Evolutionary conservation across 2,888 invertebrate genomes (phyloP).

Genomic region (Tipula confusa): DNA sequence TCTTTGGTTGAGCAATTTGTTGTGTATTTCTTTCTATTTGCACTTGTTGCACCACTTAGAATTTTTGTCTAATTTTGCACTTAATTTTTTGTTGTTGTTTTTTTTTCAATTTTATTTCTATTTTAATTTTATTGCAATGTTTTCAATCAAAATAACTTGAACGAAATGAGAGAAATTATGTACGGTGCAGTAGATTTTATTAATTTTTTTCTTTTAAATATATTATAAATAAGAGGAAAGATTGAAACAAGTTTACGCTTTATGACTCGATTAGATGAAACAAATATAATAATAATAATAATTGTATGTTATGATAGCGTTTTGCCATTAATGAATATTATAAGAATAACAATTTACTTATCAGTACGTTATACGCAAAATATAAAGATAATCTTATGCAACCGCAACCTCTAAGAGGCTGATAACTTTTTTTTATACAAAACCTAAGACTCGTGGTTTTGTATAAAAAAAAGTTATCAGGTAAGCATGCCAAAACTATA

Average conservation of each 20-base stretch:
- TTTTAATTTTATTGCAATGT: background rate
- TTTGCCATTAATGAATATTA: background rate
- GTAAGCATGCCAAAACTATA: too few relatives aligned
- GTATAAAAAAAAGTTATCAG: too few relatives aligned
- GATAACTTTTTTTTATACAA: too few relatives aligned
- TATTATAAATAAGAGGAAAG: background rate
- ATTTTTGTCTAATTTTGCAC: background rate
- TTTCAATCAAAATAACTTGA: conserved; percentile 12
- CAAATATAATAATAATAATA: background rate
- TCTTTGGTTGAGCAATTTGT: background rate
- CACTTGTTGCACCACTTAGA: too few relatives aligned
- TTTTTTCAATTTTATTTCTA: background rate
- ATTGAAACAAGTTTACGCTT: conserved; percentile 29
- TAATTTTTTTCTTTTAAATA: background rate
- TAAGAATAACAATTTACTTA: background rate
- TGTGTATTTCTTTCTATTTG: too few relatives aligned
- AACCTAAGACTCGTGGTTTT: too few relatives aligned
- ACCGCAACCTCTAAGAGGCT: background rate
- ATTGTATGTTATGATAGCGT: background rate
- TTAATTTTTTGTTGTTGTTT: too few relatives aligned
- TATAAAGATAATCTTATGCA: background rate
- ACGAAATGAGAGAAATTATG: background rate
- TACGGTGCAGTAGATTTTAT: conserved; percentile 27
- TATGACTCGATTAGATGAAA: background rate
- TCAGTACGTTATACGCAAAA: background rate